Evolutionary conservation across 1,140 invertebrate species (phyloP).

Genomic region (Oreohelix idahoensis): DNA sequence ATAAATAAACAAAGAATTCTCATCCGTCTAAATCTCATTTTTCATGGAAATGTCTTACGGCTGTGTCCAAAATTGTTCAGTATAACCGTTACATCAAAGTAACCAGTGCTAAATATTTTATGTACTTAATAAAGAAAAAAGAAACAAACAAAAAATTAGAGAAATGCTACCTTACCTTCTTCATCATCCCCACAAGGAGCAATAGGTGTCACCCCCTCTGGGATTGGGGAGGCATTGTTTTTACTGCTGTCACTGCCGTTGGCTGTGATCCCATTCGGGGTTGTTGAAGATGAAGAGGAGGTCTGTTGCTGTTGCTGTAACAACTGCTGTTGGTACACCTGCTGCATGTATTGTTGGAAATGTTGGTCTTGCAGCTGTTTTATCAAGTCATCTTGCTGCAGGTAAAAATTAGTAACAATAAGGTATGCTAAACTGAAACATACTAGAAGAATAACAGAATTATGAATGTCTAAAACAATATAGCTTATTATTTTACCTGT

Average conservation of each 20-base stretch:
- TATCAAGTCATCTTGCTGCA: conserved; percentile 90
- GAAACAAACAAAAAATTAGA: no score
- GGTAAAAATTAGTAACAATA: neutral
- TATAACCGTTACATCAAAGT: no score
- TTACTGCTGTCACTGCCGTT: conserved; percentile 40
- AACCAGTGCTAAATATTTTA: no score
- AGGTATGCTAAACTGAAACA: no score
- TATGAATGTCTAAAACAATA: neutral
- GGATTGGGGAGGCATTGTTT: neutral
- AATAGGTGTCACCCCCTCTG: conserved; percentile 21
- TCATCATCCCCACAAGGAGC: conserved; percentile 34
- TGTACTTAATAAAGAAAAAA: neutral
- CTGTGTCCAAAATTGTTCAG: no score
- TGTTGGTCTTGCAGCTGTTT: conserved; percentile 96
- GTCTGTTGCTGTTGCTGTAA: conserved; percentile 70
- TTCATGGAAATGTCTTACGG: no score
- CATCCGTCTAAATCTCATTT: no score
- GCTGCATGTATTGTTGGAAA: conserved; percentile 98
- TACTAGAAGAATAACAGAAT: no score
- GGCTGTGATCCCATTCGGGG: neutral
- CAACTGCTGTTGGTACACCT: conserved; percentile 78
- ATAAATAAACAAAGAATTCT: no score
- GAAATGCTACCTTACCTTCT: conserved; percentile 36
- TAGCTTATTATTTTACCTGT: no score
- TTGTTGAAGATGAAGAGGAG: conserved; percentile 4